Conservation (phyloP, 2,888 invertebrate species). For the Hypselothyrea guttata region DNA sequence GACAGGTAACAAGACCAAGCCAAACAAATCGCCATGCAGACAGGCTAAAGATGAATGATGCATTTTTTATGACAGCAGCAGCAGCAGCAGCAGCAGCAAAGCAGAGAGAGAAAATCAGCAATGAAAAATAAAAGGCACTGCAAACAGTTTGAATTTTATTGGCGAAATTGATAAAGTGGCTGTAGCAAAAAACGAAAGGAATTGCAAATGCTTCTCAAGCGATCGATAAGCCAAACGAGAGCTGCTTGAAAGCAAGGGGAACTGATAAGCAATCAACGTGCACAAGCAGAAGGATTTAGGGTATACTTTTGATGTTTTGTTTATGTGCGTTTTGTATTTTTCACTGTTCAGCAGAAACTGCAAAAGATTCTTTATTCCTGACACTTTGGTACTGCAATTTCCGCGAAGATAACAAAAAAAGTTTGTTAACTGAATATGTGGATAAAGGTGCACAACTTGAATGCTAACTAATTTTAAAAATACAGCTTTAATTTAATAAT, state of each 20-base stretch:
- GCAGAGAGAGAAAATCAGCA: constrained; percentile 28
- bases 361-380: no score
- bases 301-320: constrained; percentile 19
- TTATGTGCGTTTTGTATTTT: constrained; percentile 20
- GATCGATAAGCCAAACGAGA: constrained; percentile 34
- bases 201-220: constrained; percentile 54
- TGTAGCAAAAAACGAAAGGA: constrained; percentile 65
- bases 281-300: constrained; percentile 54
- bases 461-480: no score
- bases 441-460: no score
- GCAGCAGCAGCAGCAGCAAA: constrained; percentile 25
- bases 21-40: constrained; percentile 25
- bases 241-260: background rate
- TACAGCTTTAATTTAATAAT: no score
- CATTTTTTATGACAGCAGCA: constrained; percentile 43
- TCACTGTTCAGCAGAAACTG: constrained; percentile 6
- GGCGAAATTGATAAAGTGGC: constrained; percentile 75
- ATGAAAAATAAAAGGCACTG: constrained; percentile 28
- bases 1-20: constrained; percentile 24
- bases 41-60: constrained; percentile 56
- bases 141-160: constrained; percentile 67
- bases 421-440: no score
- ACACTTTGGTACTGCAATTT: no score
- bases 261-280: constrained; percentile 53
- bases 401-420: no score